A percentile compares a stretch with the other conserved stretches of the same genome.
phyloP scores from a whole-genome alignment of 2,888 invertebrate species.

The Thymelicus sylvestris region DNA sequence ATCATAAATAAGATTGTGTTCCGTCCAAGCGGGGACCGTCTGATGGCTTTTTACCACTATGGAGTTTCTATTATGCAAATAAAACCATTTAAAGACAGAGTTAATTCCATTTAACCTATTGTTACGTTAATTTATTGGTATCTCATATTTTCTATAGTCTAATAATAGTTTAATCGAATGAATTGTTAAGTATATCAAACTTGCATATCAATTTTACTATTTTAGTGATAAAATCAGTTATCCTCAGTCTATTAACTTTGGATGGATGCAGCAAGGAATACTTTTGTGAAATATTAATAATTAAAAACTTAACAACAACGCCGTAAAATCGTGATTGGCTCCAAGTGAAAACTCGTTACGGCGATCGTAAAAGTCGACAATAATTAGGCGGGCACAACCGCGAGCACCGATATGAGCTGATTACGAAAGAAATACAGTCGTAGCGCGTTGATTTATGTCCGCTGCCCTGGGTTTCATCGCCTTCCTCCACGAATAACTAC shows the following conservation, averaged over 20 bases:
- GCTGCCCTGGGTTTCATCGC: slow-evolving; percentile 70
- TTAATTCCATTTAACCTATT: slow-evolving; percentile 45
- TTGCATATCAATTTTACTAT: not conserved
- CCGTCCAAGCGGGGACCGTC: slow-evolving; percentile 56
- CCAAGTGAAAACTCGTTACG: slow-evolving; percentile 82
- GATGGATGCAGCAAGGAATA: slow-evolving; percentile 43
- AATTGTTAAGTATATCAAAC: not conserved
- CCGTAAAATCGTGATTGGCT: slow-evolving; percentile 83
- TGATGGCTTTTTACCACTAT: slow-evolving; percentile 62
- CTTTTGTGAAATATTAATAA: slow-evolving; percentile 57
- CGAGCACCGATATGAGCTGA: slow-evolving; percentile 81
- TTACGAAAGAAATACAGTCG: slow-evolving; percentile 84
- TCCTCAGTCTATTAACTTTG: slow-evolving; percentile 37
- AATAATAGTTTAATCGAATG: not conserved
- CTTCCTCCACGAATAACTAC: slow-evolving; percentile 57
- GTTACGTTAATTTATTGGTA: slow-evolving; percentile 36
- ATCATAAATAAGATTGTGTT: slow-evolving; percentile 68
- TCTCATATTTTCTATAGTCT: not conserved
- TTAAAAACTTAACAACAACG: slow-evolving; percentile 73
- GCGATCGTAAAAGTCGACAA: slow-evolving; percentile 83
- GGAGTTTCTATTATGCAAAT: slow-evolving; percentile 59
- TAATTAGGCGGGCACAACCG: slow-evolving; percentile 82
- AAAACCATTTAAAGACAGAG: slow-evolving; percentile 46
- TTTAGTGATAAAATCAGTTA: slow-evolving; percentile 40
- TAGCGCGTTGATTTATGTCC: slow-evolving; percentile 77